Base-by-base conservation (phyloP, 2,797 vertebrate species). In the Myoxocephalus aenaeus region DNA sequence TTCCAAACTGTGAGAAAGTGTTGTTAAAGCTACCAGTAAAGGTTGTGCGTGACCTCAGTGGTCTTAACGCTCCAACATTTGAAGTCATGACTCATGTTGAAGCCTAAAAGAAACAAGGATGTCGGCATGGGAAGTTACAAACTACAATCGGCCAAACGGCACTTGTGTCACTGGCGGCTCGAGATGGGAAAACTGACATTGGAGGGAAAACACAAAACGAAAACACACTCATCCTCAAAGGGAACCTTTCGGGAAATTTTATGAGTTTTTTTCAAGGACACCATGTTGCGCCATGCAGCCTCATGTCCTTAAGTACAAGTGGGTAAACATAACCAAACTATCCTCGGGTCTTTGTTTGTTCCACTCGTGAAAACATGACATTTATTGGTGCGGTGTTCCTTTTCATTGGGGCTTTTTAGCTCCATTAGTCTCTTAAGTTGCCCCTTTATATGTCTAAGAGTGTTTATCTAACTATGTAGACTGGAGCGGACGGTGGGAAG, bases 381-480 rank as follows among this genome's bases (percentile, higher is more conserved):
- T 94, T 95, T 95, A 96, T 94, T 89, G 89, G 85, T 75, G 63
- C 18, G 65, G 87, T 89, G 87, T 92, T 91, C 73, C 86, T 89
- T 94, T 95, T 94, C 94, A 95, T 92, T 91, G 89, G 86, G 85
- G 93, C 93, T 95, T 95, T 54, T 96, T 94, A 95, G 91, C 83
- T 92, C 92, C 90, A 93, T 95, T 95, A 94, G 92, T 79, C 82
- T 84, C 82, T 88, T 87, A 90, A 87, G 90, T 88, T 86, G 65
- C 66, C 61, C 80, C 81, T 91, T 91, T 89, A 92, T 92, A 88
- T 66, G 86, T 84, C 86, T 80, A 80, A 86, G 90, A 88, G 82
- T 94, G 93, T 94, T 94, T 93, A 90, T 91, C 88, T 87, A 82
- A 87, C 78, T 68, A 56, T 84, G 81, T 82, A 79, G 92, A 90